Conservation (phyloP, 2,888 invertebrate genomes). For the Stenodera caucasica region DNA sequence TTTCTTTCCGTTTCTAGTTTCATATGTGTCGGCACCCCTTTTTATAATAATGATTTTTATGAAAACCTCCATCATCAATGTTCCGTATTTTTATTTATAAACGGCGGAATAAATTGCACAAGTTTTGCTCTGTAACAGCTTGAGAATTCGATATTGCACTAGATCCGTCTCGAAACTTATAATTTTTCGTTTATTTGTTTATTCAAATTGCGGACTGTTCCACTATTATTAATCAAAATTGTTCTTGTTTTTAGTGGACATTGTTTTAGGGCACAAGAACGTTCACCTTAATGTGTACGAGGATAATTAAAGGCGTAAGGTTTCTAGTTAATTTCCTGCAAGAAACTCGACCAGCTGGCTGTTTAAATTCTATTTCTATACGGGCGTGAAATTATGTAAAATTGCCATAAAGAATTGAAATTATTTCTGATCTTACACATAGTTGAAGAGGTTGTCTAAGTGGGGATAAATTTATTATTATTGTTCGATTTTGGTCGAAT, state of each 20-base stretch:
- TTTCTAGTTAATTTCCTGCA: background rate
- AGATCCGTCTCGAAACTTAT: background rate
- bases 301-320: background rate
- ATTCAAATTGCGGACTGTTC: too few relatives aligned
- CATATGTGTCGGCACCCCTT: background rate
- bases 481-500: background rate
- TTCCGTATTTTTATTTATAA: background rate
- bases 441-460: too few relatives aligned
- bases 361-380: background rate
- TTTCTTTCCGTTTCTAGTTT: too few relatives aligned
- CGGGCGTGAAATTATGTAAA: background rate
- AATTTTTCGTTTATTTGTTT: background rate
- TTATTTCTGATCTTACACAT: too few relatives aligned
- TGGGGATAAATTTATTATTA: too few relatives aligned
- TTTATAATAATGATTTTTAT: background rate
- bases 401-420: background rate
- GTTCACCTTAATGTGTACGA: background rate
- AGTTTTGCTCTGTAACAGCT: background rate
- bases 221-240: too few relatives aligned
- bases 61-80: background rate
- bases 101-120: background rate
- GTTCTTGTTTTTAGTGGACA: background rate
- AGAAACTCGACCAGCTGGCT: background rate
- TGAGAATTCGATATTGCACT: constrained; percentile 1
- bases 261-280: background rate